A percentile compares a stretch with the other conserved stretches of the same genome.
Evolutionary conservation across 2,113 vertebrate species (phyloP).

Genomic region (Lathamus discolor): DNA sequence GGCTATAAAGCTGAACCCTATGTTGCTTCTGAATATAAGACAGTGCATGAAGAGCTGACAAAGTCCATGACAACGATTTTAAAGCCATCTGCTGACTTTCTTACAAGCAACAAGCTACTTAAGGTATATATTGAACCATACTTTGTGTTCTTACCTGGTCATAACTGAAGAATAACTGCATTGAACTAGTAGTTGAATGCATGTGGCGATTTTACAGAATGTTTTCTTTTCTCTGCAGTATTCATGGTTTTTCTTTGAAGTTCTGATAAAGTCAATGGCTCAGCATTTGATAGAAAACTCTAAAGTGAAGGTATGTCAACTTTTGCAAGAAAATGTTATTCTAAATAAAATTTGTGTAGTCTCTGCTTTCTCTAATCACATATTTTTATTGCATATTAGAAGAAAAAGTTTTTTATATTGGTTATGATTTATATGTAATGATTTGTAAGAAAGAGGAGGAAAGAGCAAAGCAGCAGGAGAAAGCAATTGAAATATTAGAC

Average conservation of each 20-base stretch:
- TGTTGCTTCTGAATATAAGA: slow-evolving; percentile 82
- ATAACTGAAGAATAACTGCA: not conserved
- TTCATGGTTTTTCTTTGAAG: slow-evolving; percentile 99
- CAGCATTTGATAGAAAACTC: slow-evolving; percentile 93
- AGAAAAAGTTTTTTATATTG: not conserved
- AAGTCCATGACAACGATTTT: slow-evolving; percentile 97
- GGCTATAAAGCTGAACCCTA: slow-evolving; percentile 92
- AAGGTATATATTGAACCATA: slow-evolving; percentile 79
- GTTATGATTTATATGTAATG: not conserved
- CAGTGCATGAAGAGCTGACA: slow-evolving; percentile 91
- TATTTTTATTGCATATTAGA: not conserved
- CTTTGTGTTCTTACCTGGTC: not conserved
- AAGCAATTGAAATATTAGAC: not conserved
- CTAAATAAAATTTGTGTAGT: not conserved
- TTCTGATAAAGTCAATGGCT: slow-evolving; percentile 97
- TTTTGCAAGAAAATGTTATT: not conserved
- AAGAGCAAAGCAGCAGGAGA: not conserved
- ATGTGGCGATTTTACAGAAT: not conserved
- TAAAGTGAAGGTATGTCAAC: slow-evolving; percentile 88
- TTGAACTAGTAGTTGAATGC: not conserved
- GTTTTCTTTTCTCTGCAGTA: slow-evolving; percentile 80
- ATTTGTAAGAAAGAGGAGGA: not conserved
- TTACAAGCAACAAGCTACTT: slow-evolving; percentile 97
- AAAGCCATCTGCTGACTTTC: slow-evolving; percentile 97
- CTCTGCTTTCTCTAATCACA: not conserved